A percentile compares a stretch with the other conserved stretches of the same genome.
Conservation (phyloP, 2,113 vertebrate genomes). For the Sander lucioperca region DNA sequence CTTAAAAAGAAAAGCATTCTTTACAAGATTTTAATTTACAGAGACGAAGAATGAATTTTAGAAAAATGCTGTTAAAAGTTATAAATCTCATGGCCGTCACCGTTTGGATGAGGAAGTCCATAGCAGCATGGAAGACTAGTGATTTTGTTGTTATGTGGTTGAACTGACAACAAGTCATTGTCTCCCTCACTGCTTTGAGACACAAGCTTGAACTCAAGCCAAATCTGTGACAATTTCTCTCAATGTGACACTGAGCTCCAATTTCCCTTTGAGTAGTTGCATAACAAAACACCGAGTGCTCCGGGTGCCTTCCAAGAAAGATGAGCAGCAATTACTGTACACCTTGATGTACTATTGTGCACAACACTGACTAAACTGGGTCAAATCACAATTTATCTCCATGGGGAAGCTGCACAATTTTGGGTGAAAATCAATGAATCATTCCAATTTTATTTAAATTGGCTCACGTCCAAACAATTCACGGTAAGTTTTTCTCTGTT, state of each 20-base stretch:
- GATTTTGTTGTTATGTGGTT: conserved; percentile 87
- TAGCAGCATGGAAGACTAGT: conserved; percentile 86
- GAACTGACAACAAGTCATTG: conserved; percentile 83
- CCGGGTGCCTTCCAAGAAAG: neutral
- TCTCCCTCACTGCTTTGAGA: conserved; percentile 81
- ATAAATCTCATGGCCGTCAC: neutral
- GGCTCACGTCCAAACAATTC: neutral
- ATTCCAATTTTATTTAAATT: neutral
- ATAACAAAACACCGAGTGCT: neutral
- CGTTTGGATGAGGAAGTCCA: conserved; percentile 51
- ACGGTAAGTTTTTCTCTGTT: neutral
- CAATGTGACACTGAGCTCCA: neutral
- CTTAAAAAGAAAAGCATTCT: neutral
- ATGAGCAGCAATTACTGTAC: neutral
- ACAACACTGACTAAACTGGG: neutral
- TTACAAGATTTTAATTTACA: neutral
- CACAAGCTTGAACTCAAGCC: conserved; percentile 17
- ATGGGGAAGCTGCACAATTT: neutral
- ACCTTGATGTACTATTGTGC: conserved; percentile 1
- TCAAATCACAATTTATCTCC: neutral
- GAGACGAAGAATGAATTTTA: neutral
- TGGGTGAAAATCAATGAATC: neutral
- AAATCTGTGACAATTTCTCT: neutral
- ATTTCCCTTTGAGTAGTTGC: neutral
- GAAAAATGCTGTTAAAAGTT: neutral